These are phyloP conservation scores for Aphidius colemani DNA, from an alignment of 2,888 invertebrate genomes.

Conservation along the genomic window DNA sequence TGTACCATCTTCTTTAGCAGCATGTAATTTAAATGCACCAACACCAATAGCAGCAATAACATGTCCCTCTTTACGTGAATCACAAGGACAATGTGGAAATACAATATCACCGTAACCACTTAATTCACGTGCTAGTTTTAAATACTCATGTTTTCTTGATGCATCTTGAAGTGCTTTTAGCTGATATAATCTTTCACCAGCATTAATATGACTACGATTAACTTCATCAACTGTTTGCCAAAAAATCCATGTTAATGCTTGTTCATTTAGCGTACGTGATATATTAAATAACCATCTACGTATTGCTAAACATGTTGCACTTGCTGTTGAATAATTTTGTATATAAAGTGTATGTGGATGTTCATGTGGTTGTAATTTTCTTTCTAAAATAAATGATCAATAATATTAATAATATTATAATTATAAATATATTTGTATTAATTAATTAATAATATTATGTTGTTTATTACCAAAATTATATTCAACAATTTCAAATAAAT, in stretches of 20 bases:
- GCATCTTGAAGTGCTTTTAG: slow-evolving; percentile 93
- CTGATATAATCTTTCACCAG: slow-evolving; percentile 92
- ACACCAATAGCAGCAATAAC: slow-evolving; percentile 77
- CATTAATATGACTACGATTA: slow-evolving; percentile 87
- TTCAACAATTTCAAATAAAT: slow-evolving; percentile 95
- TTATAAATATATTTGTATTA: too few species aligned
- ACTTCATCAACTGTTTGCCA: slow-evolving; percentile 96
- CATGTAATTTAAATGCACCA: slow-evolving; percentile 73
- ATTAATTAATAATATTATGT: slow-evolving; percentile 10
- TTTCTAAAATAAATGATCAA: slow-evolving; percentile 63
- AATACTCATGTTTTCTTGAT: slow-evolving; percentile 83
- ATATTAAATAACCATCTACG: slow-evolving; percentile 86
- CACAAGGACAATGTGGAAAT: slow-evolving; percentile 93
- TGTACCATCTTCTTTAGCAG: slow-evolving; percentile 82
- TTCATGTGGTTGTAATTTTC: slow-evolving; percentile 91
- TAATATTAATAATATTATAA: neutral
- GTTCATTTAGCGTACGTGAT: slow-evolving; percentile 70
- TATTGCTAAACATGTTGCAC: slow-evolving; percentile 89
- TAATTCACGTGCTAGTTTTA: slow-evolving; percentile 80
- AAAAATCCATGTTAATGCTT: slow-evolving; percentile 83
- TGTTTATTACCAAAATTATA: slow-evolving; percentile 83
- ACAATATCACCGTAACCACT: slow-evolving; percentile 93
- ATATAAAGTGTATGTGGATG: slow-evolving; percentile 97
- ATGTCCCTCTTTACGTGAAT: slow-evolving; percentile 86
- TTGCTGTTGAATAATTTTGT: slow-evolving; percentile 98